phyloP scores from a whole-genome alignment of 2,113 vertebrate genomes.

The Elanus axillaris region DNA sequence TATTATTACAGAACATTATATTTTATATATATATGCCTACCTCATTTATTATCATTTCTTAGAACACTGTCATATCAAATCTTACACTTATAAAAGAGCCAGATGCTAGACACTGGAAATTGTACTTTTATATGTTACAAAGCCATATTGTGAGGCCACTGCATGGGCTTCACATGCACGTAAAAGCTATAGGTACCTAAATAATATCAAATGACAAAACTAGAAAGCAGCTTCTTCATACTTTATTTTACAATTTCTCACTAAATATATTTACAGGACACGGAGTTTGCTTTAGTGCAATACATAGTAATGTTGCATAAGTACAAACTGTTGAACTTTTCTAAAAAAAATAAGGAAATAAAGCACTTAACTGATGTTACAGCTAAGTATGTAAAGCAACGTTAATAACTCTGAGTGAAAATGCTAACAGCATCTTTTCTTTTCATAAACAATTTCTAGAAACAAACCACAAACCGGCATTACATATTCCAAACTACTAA shows the following conservation, averaged over 20 bases:
- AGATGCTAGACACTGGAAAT: slow-evolving; percentile 16
- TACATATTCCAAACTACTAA: slow-evolving; percentile 51
- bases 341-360: slow-evolving; percentile 77
- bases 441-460: slow-evolving; percentile 72
- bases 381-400: slow-evolving; percentile 81
- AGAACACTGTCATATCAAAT: not conserved
- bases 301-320: slow-evolving; percentile 97
- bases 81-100: not conserved
- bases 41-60: not conserved
- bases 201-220: slow-evolving; percentile 37
- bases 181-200: not conserved
- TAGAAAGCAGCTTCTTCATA: slow-evolving; percentile 60
- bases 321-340: slow-evolving; percentile 86
- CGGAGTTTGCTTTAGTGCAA: slow-evolving; percentile 91
- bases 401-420: slow-evolving; percentile 78
- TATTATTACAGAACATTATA: not conserved
- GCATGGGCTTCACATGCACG: not conserved
- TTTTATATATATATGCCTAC: too few species aligned
- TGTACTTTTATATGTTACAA: not conserved
- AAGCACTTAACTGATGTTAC: slow-evolving; percentile 81
- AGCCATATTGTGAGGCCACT: not conserved
- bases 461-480: slow-evolving; percentile 30
- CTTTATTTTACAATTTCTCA: slow-evolving; percentile 89
- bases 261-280: slow-evolving; percentile 95
- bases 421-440: slow-evolving; percentile 72